phyloP scores from a whole-genome alignment of 2,113 vertebrate species.

The Mastomys coucha region DNA sequence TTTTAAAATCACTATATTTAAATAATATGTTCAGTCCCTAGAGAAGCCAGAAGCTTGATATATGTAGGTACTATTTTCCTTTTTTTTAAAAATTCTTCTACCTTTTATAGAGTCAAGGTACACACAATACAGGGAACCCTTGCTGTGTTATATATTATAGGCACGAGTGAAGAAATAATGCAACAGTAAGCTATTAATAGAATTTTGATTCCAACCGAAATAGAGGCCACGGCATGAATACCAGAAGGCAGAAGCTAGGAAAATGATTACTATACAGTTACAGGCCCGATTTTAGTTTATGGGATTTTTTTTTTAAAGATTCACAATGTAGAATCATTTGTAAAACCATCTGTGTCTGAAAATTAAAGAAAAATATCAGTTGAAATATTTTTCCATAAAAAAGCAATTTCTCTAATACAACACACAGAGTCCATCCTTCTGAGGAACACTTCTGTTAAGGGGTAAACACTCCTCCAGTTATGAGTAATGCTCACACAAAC shows the following conservation, averaged over 20 bases:
- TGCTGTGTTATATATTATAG: slow-evolving; percentile 17
- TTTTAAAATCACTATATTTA: slow-evolving; percentile 38
- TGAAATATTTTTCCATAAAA: slow-evolving; percentile 50
- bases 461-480: neutral
- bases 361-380: slow-evolving; percentile 4
- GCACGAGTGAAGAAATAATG: slow-evolving; percentile 33
- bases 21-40: neutral
- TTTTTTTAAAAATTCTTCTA: slow-evolving; percentile 26
- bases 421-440: neutral
- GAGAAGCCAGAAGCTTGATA: neutral
- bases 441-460: neutral
- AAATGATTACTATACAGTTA: slow-evolving; percentile 39
- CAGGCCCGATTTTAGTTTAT: slow-evolving; percentile 36
- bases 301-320: neutral
- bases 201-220: slow-evolving; percentile 72
- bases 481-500: neutral
- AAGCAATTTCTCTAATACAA: slow-evolving; percentile 16
- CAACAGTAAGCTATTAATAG: slow-evolving; percentile 68
- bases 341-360: slow-evolving; percentile 51
- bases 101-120: slow-evolving; percentile 54
- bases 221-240: slow-evolving; percentile 45
- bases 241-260: slow-evolving; percentile 2
- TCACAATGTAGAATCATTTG: slow-evolving; percentile 53
- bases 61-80: neutral
- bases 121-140: slow-evolving; percentile 55